These are phyloP conservation scores for Minunthozetes semirufus DNA, from an alignment of 2,888 invertebrate species.

Conservation along the genomic window DNA sequence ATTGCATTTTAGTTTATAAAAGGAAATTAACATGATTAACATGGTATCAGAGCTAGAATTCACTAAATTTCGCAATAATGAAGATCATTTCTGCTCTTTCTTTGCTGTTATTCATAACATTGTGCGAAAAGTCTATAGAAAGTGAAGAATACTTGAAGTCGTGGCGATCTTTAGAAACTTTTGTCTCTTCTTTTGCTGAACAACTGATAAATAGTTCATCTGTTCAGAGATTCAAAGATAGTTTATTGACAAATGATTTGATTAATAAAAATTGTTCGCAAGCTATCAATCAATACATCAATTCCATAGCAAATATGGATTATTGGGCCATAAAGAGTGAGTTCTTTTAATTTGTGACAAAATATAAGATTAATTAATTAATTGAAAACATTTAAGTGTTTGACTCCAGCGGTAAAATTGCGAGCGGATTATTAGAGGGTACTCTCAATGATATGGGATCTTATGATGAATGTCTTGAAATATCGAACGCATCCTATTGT, in stretches of 20 bases:
- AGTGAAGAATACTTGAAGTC: background rate
- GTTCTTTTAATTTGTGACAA: background rate
- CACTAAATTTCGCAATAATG: too few relatives aligned
- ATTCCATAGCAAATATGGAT: background rate
- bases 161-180: background rate
- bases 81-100: too few relatives aligned
- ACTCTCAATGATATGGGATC: conserved; percentile 48
- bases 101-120: too few relatives aligned
- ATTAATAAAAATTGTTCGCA: background rate
- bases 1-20: too few relatives aligned
- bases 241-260: background rate
- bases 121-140: background rate
- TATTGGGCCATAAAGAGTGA: background rate
- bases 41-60: too few relatives aligned
- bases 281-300: background rate
- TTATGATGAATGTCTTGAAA: conserved; percentile 45
- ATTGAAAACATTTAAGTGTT: too few relatives aligned
- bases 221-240: background rate
- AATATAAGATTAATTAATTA: too few relatives aligned
- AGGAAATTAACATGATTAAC: too few relatives aligned
- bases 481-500: conserved; percentile 35
- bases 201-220: background rate
- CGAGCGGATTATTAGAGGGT: conserved; percentile 47
- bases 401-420: conserved; percentile 33
- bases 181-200: background rate